phyloP scores from a whole-genome alignment of 2,888 invertebrate species.

The Cantharis lateralis region DNA sequence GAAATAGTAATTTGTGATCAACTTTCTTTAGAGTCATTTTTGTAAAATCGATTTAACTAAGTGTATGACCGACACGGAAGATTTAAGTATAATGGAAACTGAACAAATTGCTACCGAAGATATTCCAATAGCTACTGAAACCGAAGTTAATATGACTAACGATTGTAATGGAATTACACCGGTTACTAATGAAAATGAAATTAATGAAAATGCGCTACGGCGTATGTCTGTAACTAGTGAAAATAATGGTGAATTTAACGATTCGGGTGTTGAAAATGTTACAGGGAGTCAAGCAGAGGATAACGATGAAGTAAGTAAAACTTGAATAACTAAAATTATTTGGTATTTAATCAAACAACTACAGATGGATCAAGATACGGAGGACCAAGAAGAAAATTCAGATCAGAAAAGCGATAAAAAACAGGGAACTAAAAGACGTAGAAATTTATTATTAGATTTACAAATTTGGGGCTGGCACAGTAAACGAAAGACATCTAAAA shows the following conservation, averaged over 20 bases:
- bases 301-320: constrained; percentile 49
- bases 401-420: constrained; percentile 45
- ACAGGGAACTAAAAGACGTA: constrained; percentile 62
- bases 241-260: constrained; percentile 36
- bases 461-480: constrained; percentile 82
- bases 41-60: constrained; percentile 52
- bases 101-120: neutral
- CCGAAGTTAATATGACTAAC: neutral
- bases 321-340: neutral
- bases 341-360: constrained; percentile 23
- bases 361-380: constrained; percentile 49
- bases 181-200: constrained; percentile 53
- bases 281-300: constrained; percentile 51
- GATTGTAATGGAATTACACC: constrained; percentile 46
- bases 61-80: constrained; percentile 47
- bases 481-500: constrained; percentile 61
- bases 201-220: constrained; percentile 43
- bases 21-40: constrained; percentile 49
- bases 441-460: constrained; percentile 72
- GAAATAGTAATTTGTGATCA: neutral
- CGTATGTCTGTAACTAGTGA: constrained; percentile 51
- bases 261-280: constrained; percentile 37
- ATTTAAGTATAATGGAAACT: constrained; percentile 10
- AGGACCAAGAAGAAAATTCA: constrained; percentile 51
- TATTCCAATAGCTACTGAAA: constrained; percentile 2